Evolutionary conservation across 2,888 invertebrate genomes (phyloP).

Genomic region (Melanchra persicariae): DNA sequence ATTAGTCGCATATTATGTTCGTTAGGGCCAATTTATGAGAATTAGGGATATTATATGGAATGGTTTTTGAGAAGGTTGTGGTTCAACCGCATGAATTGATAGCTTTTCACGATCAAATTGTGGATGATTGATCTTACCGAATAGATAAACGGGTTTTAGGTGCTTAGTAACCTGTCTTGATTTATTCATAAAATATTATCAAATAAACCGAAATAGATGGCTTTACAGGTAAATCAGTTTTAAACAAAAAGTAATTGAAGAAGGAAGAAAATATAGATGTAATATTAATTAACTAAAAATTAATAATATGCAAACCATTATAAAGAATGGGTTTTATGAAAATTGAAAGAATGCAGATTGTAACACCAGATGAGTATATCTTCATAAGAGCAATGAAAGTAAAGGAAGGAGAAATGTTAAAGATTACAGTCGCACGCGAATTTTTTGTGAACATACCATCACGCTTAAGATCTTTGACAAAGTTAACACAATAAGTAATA

Average conservation of each 20-base stretch:
- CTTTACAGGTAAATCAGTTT: neutral
- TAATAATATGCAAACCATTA: neutral
- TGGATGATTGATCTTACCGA: too few relatives aligned
- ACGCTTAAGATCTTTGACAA: constrained; percentile 38
- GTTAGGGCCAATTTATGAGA: constrained; percentile 40
- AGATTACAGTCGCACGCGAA: constrained; percentile 45
- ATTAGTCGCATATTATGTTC: constrained; percentile 39
- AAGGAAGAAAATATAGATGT: neutral
- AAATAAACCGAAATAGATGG: neutral
- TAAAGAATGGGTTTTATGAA: neutral
- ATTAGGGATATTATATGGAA: constrained; percentile 20
- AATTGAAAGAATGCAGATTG: constrained; percentile 23
- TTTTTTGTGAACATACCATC: constrained; percentile 51
- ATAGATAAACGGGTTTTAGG: neutral
- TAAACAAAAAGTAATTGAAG: neutral
- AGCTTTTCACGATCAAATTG: neutral
- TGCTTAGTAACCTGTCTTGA: neutral
- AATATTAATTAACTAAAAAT: neutral
- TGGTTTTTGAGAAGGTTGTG: constrained; percentile 11
- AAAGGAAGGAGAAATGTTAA: constrained; percentile 56
- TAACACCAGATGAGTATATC: constrained; percentile 16
- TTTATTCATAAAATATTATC: neutral
- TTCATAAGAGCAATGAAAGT: constrained; percentile 44
- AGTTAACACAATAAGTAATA: constrained; percentile 44
- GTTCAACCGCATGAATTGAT: neutral